phyloP scores from a whole-genome alignment of 2,888 invertebrate genomes.

The Agriopis marginaria region DNA sequence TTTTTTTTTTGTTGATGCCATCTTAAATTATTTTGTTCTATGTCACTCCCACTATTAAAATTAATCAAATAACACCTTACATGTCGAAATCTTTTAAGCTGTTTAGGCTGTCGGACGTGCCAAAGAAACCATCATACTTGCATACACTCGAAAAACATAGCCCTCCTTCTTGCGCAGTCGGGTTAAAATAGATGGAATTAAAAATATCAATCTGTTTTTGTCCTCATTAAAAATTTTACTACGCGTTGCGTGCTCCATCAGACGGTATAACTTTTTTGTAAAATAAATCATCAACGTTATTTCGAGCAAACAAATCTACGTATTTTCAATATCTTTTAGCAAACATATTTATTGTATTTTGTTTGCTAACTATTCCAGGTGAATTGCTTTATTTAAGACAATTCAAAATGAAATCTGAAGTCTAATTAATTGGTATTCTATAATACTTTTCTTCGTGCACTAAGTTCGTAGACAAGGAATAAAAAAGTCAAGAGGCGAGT shows the following conservation, averaged over 20 bases:
- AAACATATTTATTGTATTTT: background rate
- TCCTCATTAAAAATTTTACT: background rate
- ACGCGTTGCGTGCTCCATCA: background rate
- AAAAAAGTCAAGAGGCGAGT: background rate
- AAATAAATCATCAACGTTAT: slow-evolving; percentile 1
- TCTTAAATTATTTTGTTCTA: too few relatives aligned
- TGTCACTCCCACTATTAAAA: too few relatives aligned
- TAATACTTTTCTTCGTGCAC: too few relatives aligned
- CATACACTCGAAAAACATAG: too few relatives aligned
- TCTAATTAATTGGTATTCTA: background rate
- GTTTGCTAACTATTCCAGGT: background rate
- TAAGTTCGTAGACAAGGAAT: background rate
- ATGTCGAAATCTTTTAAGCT: too few relatives aligned
- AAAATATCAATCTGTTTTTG: background rate
- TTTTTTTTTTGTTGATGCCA: too few relatives aligned
- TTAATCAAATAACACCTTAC: too few relatives aligned
- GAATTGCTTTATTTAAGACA: background rate
- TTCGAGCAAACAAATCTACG: background rate
- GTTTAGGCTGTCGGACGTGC: too few relatives aligned
- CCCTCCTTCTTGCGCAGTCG: too few relatives aligned
- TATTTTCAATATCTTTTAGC: background rate
- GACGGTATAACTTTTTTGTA: background rate
- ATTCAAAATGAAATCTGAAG: background rate
- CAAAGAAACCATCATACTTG: too few relatives aligned
- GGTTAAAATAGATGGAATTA: too few relatives aligned